These are phyloP conservation scores for Apaloderma vittatum DNA, from an alignment of 2,113 vertebrate genomes.

Conservation along the genomic window DNA sequence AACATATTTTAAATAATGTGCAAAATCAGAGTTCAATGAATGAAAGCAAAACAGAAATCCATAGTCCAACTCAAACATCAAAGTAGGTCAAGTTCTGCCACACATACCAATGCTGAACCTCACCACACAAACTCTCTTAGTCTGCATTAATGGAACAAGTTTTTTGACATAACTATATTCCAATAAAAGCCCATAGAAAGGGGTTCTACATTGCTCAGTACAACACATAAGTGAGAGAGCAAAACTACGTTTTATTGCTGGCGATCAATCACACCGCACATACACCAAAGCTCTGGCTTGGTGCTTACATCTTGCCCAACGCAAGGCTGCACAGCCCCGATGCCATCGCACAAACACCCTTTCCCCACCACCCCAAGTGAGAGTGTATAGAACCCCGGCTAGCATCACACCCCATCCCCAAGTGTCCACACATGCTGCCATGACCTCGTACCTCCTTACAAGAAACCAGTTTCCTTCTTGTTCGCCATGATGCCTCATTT, in stretches of 20 bases:
- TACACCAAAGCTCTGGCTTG: not conserved
- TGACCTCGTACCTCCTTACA: not conserved
- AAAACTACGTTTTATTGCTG: not conserved
- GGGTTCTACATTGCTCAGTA: accelerated
- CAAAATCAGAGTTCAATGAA: not conserved
- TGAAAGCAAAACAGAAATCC: not conserved
- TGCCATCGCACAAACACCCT: not conserved
- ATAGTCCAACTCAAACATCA: not conserved
- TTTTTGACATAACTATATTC: not conserved
- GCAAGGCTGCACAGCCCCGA: not conserved
- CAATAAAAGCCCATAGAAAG: not conserved
- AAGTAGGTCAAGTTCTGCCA: not conserved
- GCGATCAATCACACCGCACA: not conserved
- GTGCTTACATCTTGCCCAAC: not conserved
- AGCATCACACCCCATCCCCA: not conserved
- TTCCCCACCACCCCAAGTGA: too few relatives aligned
- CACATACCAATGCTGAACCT: accelerated
- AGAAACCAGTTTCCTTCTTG: not conserved
- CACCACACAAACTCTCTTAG: not conserved
- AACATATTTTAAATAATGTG: not conserved
- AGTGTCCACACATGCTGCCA: not conserved
- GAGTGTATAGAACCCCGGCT: not conserved
- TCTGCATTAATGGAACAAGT: not conserved
- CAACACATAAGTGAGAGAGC: not conserved
- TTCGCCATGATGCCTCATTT: not conserved